Conservation (phyloP, 2,113 vertebrate genomes). For the Reinhardtius hippoglossoides region DNA sequence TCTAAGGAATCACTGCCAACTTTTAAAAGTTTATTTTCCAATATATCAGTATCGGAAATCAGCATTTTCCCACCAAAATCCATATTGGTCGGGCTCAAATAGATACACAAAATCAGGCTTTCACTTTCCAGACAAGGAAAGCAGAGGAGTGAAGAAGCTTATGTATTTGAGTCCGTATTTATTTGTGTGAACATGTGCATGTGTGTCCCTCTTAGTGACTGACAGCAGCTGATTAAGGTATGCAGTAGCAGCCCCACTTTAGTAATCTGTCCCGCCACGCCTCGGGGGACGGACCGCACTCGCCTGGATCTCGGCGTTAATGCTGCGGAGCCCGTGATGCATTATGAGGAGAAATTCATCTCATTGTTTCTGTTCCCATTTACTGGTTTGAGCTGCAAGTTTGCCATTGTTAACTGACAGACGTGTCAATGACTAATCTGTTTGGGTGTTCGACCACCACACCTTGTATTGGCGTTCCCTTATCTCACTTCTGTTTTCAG, state of each 20-base stretch:
- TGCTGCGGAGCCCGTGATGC: constrained; percentile 34
- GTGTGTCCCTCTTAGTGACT: constrained; percentile 42
- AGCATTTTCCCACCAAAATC: too few species aligned
- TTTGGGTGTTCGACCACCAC: constrained; percentile 73
- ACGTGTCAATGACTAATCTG: constrained; percentile 80
- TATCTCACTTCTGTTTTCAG: constrained; percentile 78
- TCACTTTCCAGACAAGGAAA: too few species aligned
- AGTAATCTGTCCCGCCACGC: constrained; percentile 52
- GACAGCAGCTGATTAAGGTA: constrained; percentile 59
- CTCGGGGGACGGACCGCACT: constrained; percentile 41
- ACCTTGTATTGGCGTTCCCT: constrained; percentile 74
- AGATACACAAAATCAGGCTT: too few species aligned
- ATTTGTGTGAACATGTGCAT: constrained; percentile 17
- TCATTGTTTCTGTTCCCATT: constrained; percentile 66
- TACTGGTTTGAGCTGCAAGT: constrained; percentile 50
- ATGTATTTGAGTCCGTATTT: constrained; percentile 14
- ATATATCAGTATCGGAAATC: too few species aligned
- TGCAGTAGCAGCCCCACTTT: constrained; percentile 40
- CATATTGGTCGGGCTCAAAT: too few species aligned
- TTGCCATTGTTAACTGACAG: constrained; percentile 73
- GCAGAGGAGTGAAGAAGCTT: background rate
- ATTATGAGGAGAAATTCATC: constrained; percentile 53
- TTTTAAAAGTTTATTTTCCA: too few species aligned
- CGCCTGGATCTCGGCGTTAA: constrained; percentile 25
- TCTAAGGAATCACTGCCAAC: too few species aligned